Evolutionary conservation across 2,113 vertebrate genomes (phyloP).

Genomic region (Regulus satrapa): DNA sequence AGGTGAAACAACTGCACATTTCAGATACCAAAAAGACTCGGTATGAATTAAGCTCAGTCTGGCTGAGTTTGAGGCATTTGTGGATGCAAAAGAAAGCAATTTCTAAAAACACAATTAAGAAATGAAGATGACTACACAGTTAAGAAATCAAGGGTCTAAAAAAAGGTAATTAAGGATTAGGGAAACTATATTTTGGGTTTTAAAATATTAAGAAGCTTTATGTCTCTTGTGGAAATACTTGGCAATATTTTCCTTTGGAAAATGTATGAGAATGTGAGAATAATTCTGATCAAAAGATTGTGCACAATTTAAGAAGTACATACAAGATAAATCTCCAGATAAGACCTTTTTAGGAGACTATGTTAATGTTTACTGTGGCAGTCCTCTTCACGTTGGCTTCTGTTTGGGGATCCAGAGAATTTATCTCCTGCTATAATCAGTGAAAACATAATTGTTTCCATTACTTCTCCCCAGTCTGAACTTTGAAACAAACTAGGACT

Average conservation of each 20-base stretch:
- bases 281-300: neutral
- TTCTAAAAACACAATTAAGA: neutral
- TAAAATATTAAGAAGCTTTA: neutral
- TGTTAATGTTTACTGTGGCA: neutral
- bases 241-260: neutral
- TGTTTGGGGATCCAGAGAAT: neutral
- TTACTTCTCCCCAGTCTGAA: neutral
- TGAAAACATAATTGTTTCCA: neutral
- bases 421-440: neutral
- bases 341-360: neutral
- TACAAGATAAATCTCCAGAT: neutral
- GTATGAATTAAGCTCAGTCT: neutral
- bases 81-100: neutral
- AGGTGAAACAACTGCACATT: neutral
- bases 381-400: neutral
- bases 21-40: neutral
- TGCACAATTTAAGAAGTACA: neutral
- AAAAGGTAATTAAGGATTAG: neutral
- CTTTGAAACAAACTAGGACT: neutral
- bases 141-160: neutral
- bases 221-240: neutral
- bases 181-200: neutral
- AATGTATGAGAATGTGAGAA: neutral
- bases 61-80: neutral
- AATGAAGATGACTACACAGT: neutral